Evolutionary conservation across 2,888 invertebrate genomes (phyloP).

Genomic region (Conops quadrifasciatus): DNA sequence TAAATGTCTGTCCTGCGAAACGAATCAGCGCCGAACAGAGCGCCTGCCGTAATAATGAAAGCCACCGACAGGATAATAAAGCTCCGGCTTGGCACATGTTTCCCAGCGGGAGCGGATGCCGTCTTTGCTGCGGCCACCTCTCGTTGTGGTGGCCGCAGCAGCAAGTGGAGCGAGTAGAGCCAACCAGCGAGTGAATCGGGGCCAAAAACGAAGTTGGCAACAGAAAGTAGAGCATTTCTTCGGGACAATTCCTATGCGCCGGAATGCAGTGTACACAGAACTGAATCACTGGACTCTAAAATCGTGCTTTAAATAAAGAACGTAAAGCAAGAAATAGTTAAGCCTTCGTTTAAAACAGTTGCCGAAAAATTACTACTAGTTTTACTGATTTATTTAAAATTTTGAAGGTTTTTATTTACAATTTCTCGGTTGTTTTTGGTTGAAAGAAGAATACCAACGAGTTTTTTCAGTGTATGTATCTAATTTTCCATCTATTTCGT

Average conservation of each 20-base stretch:
- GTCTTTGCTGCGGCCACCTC: background rate
- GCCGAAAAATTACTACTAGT: no score
- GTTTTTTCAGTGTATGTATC: no score
- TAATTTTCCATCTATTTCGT: no score
- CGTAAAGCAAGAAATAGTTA: no score
- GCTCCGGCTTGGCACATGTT: conserved; percentile 25
- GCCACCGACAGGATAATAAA: conserved; percentile 30
- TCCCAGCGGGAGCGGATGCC: conserved; percentile 34
- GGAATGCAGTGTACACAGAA: conserved; percentile 4
- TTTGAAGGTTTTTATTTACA: no score
- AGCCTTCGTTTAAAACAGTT: no score
- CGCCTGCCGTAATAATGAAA: conserved; percentile 19
- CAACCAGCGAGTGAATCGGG: background rate
- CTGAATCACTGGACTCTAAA: no score
- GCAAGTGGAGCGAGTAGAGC: background rate
- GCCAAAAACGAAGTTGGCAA: conserved; percentile 11
- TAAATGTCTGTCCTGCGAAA: conserved; percentile 24
- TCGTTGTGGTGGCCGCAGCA: background rate
- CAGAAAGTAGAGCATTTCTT: conserved; percentile 13
- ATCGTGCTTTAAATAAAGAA: no score
- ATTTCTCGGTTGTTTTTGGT: no score
- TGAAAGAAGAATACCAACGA: no score
- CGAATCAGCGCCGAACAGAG: conserved; percentile 10
- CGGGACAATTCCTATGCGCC: conserved; percentile 11
- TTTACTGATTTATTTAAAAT: no score